phyloP scores from a whole-genome alignment of 2,797 vertebrate species.

The Etheostoma nigrum region DNA sequence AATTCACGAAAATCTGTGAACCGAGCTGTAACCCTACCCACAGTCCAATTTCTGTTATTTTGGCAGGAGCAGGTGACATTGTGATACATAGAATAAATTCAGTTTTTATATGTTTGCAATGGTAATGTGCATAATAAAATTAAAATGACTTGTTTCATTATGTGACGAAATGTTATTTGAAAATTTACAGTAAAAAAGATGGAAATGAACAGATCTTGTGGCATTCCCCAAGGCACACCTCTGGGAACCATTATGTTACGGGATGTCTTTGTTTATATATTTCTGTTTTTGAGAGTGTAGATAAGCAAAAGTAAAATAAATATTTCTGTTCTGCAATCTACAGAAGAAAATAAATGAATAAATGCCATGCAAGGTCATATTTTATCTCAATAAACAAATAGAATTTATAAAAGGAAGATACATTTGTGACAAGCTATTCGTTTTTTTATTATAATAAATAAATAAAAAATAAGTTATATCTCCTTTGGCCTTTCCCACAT shows the following conservation, averaged over 20 bases:
- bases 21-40: neutral
- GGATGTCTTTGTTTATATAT: neutral
- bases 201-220: neutral
- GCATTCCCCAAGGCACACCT: neutral
- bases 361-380: constrained; percentile 4
- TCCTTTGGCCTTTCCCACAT: constrained; percentile 8
- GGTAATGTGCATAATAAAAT: too few relatives aligned
- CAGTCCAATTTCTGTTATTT: neutral
- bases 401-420: constrained; percentile 16
- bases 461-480: neutral
- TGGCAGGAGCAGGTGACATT: neutral
- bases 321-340: neutral
- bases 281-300: neutral
- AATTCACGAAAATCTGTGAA: neutral
- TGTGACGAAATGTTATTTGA: neutral
- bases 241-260: constrained; percentile 1
- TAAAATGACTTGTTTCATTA: neutral
- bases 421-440: neutral
- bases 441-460: neutral
- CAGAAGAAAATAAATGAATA: neutral
- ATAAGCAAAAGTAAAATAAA: neutral
- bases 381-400: constrained; percentile 9
- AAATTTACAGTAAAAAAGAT: neutral
- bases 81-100: too few relatives aligned
- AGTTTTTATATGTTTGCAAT: too few relatives aligned